Evolutionary conservation across 2,888 invertebrate genomes (phyloP), one percentile per base, ranked within the genome.

Genomic region (Drosophila diplacantha): DNA sequence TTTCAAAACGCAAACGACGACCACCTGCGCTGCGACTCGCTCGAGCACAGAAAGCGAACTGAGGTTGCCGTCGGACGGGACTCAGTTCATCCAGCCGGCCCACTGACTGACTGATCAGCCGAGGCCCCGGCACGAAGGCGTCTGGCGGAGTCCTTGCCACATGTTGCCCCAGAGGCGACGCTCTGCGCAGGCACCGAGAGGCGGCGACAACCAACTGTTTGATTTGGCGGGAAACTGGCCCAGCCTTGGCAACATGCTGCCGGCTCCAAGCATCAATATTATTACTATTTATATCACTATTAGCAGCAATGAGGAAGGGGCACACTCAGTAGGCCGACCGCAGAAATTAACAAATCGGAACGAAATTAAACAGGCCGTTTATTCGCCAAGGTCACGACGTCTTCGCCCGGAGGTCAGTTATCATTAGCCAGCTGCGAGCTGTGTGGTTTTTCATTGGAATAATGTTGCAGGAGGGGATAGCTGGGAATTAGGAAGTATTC

Each of bases 11-110:
- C 39, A 26, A 41, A 20, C 44, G 39, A 50, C 26, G 52, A 37
- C 60, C 44, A 54, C 58, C 58, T 56, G 50, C 64, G 83, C 59
- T 77, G 74, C 67, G 76, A 58, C 55, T 61, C 70, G 58, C 50
- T 50, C 73, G 82, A 75, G 69, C 61, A 64, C 75, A 64, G 56
- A 71, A 77, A 67, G 69, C 80, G 71, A 72, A 83, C 83, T 83
- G 75, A 83, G 69, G 44, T 46, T 63, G 57, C 54, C 37, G 31
- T 31, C 31, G 44, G 20, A 31, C 29, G 20, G 14, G 18, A 18
- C 29, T 44, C 5, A 29, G 18, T 29, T 41, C 67, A 54, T 26
- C 29, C 29, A 54, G 34, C 14, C 43, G 58, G 53, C 62, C 65
- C 59, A 74, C 57, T 79, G 78, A 43, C 56, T 55, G 41, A 58